Percentiles rank a stretch among this genome's conserved stretches.
Conservation (phyloP, 2,888 invertebrate genomes). For the Silvanus unidentatus region DNA sequence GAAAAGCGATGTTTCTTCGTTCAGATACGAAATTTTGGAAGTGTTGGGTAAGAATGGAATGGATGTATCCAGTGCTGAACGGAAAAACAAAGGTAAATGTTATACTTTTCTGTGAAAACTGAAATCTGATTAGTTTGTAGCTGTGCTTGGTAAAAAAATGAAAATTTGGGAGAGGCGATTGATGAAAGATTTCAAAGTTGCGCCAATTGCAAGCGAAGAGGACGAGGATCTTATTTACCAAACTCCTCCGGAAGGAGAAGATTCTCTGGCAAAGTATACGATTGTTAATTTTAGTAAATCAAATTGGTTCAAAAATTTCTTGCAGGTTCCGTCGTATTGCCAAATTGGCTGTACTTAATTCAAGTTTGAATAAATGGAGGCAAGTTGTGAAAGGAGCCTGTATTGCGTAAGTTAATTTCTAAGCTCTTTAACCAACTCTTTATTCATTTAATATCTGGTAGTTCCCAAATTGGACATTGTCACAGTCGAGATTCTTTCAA, state of each 20-base stretch:
- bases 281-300: neutral
- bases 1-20: conserved; percentile 87
- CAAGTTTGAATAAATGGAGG: conserved; percentile 68
- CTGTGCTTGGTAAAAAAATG: conserved; percentile 69
- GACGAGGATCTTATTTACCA: conserved; percentile 45
- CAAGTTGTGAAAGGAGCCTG: conserved; percentile 58
- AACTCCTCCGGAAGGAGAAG: conserved; percentile 51
- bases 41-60: conserved; percentile 83
- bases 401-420: conserved; percentile 54
- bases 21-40: conserved; percentile 87
- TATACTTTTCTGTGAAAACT: neutral
- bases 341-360: conserved; percentile 63
- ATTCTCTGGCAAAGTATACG: conserved; percentile 51
- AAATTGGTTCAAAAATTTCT: conserved; percentile 5
- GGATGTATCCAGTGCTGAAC: conserved; percentile 70
- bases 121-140: conserved; percentile 41
- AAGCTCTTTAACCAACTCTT: no score
- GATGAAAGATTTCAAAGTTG: conserved; percentile 84
- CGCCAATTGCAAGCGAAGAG: conserved; percentile 61
- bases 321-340: conserved; percentile 67
- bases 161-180: conserved; percentile 81
- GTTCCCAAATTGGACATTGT: conserved; percentile 76
- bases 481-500: conserved; percentile 64
- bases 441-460: conserved; percentile 5
- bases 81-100: conserved; percentile 63